phyloP scores from a whole-genome alignment of 1,140 invertebrate genomes.

The Akabosia matsudoensis region DNA sequence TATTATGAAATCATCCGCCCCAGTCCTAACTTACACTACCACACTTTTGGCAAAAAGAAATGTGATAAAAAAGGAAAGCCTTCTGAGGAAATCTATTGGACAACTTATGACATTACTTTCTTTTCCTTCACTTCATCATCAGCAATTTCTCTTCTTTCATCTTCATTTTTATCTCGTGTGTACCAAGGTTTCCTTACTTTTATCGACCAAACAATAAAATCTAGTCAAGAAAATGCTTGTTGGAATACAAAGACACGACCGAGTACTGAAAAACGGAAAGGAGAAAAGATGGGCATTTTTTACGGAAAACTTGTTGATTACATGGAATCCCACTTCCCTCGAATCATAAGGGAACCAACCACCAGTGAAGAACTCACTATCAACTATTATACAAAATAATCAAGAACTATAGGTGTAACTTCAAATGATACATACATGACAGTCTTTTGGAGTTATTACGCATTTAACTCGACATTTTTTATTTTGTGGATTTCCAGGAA shows the following conservation, averaged over 20 bases:
- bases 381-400: background rate
- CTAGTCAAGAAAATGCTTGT: no score
- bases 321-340: slow-evolving; percentile 16
- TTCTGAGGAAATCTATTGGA: background rate
- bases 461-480: no score
- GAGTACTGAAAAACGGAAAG: background rate
- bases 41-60: background rate
- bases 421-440: no score
- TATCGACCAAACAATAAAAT: no score
- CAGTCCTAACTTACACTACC: background rate
- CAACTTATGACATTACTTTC: background rate
- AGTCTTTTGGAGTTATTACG: no score
- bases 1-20: no score
- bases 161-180: background rate
- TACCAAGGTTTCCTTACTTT: no score
- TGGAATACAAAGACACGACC: background rate
- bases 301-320: slow-evolving; percentile 19
- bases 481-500: no score
- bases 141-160: background rate
- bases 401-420: no score
- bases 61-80: no score
- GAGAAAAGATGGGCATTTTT: background rate
- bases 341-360: background rate
- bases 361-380: background rate
- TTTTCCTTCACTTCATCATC: background rate